A percentile compares a stretch with the other conserved stretches of the same genome.
phyloP scores from a whole-genome alignment of 2,888 invertebrate genomes.

The Cerceris rybyensis region DNA sequence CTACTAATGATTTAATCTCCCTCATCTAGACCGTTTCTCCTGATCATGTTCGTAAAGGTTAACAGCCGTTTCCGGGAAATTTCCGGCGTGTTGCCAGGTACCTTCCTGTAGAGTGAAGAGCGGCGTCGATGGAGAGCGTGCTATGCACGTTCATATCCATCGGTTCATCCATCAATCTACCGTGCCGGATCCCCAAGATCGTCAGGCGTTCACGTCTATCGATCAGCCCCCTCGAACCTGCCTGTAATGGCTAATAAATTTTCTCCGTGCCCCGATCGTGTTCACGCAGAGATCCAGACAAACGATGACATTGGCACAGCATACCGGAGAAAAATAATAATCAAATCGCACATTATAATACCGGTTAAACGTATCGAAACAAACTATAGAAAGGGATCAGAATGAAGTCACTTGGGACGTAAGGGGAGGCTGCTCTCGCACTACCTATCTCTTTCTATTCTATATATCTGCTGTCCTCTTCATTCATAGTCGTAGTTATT shows the following conservation, averaged over 20 bases:
- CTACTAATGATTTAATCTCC: conserved; percentile 18
- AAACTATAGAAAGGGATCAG: too few relatives aligned
- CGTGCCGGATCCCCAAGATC: conserved; percentile 67
- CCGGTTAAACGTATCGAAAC: background rate
- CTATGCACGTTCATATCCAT: conserved; percentile 46
- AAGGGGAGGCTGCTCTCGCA: too few relatives aligned
- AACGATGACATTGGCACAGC: conserved; percentile 52
- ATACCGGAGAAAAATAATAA: conserved; percentile 42
- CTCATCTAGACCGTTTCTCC: conserved; percentile 8
- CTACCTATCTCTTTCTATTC: too few relatives aligned
- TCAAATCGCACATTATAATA: conserved; percentile 27
- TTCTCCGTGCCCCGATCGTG: conserved; percentile 50
- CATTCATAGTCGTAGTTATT: too few relatives aligned
- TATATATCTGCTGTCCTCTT: too few relatives aligned
- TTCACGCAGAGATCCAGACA: conserved; percentile 63
- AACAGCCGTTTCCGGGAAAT: conserved; percentile 41
- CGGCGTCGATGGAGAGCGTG: conserved; percentile 28
- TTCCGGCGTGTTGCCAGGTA: conserved; percentile 42
- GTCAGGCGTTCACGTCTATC: conserved; percentile 67
- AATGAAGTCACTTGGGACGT: too few relatives aligned
- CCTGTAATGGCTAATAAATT: conserved; percentile 74
- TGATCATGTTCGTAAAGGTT: conserved; percentile 36
- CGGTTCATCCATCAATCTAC: conserved; percentile 66
- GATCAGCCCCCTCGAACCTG: conserved; percentile 62
- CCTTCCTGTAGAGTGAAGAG: conserved; percentile 44